Conservation (phyloP, 2,113 vertebrate species). For the Lonchura striata region DNA sequence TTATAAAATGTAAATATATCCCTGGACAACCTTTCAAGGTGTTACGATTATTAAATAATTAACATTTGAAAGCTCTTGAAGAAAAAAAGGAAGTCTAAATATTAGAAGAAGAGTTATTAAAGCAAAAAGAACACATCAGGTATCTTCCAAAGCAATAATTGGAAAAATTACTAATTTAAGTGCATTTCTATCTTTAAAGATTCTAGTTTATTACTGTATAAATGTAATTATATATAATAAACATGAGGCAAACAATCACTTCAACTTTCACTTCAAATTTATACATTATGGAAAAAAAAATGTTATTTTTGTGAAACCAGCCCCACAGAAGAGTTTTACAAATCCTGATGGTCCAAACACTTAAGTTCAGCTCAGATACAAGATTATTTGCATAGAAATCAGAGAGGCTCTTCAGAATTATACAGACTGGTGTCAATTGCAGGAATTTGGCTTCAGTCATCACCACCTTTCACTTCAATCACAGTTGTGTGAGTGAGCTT, state of each 20-base stretch:
- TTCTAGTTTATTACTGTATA: background rate
- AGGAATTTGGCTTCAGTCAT: background rate
- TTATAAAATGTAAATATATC: background rate
- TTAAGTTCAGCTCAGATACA: background rate
- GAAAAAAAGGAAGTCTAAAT: background rate
- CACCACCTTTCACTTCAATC: background rate
- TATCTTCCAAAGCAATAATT: background rate
- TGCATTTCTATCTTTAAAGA: background rate
- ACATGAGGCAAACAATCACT: background rate
- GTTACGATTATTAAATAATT: background rate
- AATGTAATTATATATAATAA: background rate
- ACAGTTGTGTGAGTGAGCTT: background rate
- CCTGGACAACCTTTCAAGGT: background rate
- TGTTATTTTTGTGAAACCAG: background rate
- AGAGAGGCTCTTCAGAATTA: background rate
- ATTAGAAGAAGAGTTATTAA: background rate
- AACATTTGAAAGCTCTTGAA: background rate
- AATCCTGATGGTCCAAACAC: background rate
- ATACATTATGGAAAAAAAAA: background rate
- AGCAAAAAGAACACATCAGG: background rate
- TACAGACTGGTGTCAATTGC: background rate
- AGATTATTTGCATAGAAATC: background rate
- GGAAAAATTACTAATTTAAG: background rate
- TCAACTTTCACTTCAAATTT: background rate
- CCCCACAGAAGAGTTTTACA: background rate